phyloP scores from a whole-genome alignment of 2,113 vertebrate species.

The Bubo blakistoni region DNA sequence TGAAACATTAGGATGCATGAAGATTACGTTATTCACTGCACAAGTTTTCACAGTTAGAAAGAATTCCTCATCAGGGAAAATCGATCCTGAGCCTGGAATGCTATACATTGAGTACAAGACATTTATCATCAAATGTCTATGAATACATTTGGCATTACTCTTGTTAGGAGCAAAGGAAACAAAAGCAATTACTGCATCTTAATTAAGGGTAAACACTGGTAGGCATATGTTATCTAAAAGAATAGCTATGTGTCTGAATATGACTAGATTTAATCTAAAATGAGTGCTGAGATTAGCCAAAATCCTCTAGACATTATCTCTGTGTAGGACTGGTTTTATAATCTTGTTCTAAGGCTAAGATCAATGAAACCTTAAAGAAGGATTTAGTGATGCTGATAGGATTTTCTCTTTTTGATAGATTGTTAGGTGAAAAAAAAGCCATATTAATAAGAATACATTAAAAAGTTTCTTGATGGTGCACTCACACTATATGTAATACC shows the following conservation, averaged over 20 bases:
- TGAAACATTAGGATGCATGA: neutral
- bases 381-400: slow-evolving; percentile 70
- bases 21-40: neutral
- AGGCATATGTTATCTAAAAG: slow-evolving; percentile 58
- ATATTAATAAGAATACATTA: slow-evolving; percentile 36
- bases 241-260: slow-evolving; percentile 50
- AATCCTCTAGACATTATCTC: slow-evolving; percentile 71
- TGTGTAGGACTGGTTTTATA: slow-evolving; percentile 65
- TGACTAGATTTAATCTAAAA: slow-evolving; percentile 77
- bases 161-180: slow-evolving; percentile 26
- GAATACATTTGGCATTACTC: slow-evolving; percentile 22
- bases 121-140: slow-evolving; percentile 15
- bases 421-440: slow-evolving; percentile 12
- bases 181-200: slow-evolving; percentile 62
- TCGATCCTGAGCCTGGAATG: neutral
- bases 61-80: slow-evolving; percentile 9
- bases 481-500: neutral
- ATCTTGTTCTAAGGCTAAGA: slow-evolving; percentile 76
- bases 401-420: slow-evolving; percentile 67
- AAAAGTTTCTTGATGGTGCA: slow-evolving; percentile 40
- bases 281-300: slow-evolving; percentile 70
- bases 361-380: slow-evolving; percentile 76
- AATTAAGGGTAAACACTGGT: slow-evolving; percentile 67
- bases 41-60: neutral
- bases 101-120: neutral